A percentile compares a stretch with the other conserved stretches of the same genome.
phyloP scores from a whole-genome alignment of 2,113 vertebrate species.

The Amphiprion ocellaris region DNA sequence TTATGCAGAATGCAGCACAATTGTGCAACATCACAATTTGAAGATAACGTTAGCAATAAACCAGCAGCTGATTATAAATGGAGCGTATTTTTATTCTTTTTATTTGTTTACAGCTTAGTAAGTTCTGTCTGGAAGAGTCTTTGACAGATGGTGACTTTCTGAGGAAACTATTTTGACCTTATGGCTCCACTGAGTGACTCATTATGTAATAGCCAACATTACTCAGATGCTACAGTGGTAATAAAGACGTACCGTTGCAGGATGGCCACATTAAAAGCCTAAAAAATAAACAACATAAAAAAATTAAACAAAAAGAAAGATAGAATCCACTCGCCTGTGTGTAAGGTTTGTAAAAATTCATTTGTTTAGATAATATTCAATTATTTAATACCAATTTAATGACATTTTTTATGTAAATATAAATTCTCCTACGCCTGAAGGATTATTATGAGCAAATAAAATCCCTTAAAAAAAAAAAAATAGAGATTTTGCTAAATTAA shows the following conservation, averaged over 20 bases:
- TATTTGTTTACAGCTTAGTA: too few relatives aligned
- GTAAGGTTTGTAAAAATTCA: too few relatives aligned
- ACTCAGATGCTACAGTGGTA: slow-evolving; percentile 36
- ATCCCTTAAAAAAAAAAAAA: too few relatives aligned
- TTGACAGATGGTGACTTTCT: slow-evolving; percentile 4
- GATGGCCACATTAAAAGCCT: not conserved
- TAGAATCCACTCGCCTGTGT: too few relatives aligned
- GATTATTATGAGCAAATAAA: too few relatives aligned
- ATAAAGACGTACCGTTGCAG: slow-evolving; percentile 22
- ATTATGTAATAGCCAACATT: slow-evolving; percentile 39
- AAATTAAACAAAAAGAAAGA: not conserved
- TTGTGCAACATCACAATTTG: not conserved
- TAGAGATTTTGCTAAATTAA: too few relatives aligned
- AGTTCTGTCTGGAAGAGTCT: not conserved
- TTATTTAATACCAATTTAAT: too few relatives aligned
- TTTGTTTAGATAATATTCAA: too few relatives aligned
- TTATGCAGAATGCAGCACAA: not conserved
- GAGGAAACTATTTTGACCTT: slow-evolving; percentile 47
- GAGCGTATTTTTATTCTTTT: too few relatives aligned
- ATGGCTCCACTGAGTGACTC: slow-evolving; percentile 12
- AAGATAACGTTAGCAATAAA: not conserved
- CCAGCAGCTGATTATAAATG: not conserved
- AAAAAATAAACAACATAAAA: not conserved
- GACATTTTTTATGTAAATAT: too few relatives aligned
- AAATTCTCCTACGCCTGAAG: too few relatives aligned